These are phyloP conservation scores for Apodemia mormo DNA, from an alignment of 2,888 invertebrate species.

Conservation along the genomic window DNA sequence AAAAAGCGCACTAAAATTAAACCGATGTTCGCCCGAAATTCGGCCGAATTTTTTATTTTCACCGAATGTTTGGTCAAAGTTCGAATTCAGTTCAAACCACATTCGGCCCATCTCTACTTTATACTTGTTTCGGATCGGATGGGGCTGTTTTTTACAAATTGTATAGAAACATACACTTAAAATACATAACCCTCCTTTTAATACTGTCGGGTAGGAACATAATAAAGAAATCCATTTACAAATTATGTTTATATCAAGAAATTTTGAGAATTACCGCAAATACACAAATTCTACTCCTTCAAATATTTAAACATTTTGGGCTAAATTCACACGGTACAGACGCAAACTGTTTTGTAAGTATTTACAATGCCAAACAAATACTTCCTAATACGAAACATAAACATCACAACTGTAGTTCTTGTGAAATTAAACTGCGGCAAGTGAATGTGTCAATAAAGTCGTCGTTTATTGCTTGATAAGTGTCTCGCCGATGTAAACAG, in stretches of 20 bases:
- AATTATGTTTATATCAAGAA: background rate
- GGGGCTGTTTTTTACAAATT: no score
- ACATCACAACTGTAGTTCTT: constrained; percentile 36
- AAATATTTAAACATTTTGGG: background rate
- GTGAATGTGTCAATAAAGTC: constrained; percentile 65
- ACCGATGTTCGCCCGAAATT: no score
- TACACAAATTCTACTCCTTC: background rate
- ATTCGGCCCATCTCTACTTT: no score
- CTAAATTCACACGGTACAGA: background rate
- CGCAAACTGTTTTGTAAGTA: constrained; percentile 26
- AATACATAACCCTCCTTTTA: no score
- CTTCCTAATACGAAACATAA: constrained; percentile 40
- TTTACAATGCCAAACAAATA: constrained; percentile 30
- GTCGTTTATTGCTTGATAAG: constrained; percentile 53
- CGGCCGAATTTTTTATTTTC: no score
- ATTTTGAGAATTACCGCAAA: background rate
- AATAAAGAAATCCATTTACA: no score
- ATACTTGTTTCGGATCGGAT: no score
- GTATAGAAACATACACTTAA: no score
- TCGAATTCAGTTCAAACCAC: no score
- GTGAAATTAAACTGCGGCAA: constrained; percentile 43
- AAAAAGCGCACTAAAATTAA: no score
- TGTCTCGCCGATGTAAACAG: constrained; percentile 59
- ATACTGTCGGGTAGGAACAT: no score
- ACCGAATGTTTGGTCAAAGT: no score